Base-by-base conservation (phyloP, 2,797 vertebrate species). In the Trachurus trachurus region DNA sequence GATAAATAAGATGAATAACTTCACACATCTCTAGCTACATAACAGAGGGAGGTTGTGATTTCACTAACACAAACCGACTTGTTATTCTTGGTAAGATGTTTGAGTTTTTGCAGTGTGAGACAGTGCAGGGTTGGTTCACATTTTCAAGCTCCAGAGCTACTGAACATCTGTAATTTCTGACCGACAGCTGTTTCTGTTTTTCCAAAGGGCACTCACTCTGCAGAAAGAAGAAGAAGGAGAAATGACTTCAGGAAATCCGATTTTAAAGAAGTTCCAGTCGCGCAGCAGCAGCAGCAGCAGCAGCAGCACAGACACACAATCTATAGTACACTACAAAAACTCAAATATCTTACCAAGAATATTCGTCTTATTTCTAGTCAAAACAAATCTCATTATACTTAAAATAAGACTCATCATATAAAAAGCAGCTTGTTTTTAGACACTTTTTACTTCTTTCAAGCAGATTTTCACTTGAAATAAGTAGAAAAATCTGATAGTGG, bases 171-270 rank as follows among this genome's bases (percentile, higher is more conserved):
- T 74, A 52, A 62, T 66, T 77, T 81, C 65, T 79, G 71, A 76
- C 61, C 45, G 2, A 79, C 85, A 89, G 84, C 87, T 89, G 83
- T 84, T 91, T 84, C 39, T 76, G 8, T 79, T 90, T 89, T 77
- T 70, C 59, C 79, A 72, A 53, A 79, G 62, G 56, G 74, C 53
- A 70, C 66, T 40, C 50, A 75, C 73, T 26, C 26, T 26, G 26
- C 26, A 26, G 26, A n/a, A n/a, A n/a, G n/a, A n/a, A n/a, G n/a
- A 26, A 81, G 71, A 67, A 79, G 26, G 56, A 78, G 44, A 78
- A 78, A 80, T 59, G 1, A 69, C 54, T 82, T 80, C 66, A 81
- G 85, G 81, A 85, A 76, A 84, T 84, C 65, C 11, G 42, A 77
- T 80, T 80, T 83, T 64, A 17, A 64, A 57, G 74, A 76, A 54